A percentile compares a stretch with the other conserved stretches of the same genome.
phyloP scores from a whole-genome alignment of 2,113 vertebrate genomes.

The Malurus elegans region DNA sequence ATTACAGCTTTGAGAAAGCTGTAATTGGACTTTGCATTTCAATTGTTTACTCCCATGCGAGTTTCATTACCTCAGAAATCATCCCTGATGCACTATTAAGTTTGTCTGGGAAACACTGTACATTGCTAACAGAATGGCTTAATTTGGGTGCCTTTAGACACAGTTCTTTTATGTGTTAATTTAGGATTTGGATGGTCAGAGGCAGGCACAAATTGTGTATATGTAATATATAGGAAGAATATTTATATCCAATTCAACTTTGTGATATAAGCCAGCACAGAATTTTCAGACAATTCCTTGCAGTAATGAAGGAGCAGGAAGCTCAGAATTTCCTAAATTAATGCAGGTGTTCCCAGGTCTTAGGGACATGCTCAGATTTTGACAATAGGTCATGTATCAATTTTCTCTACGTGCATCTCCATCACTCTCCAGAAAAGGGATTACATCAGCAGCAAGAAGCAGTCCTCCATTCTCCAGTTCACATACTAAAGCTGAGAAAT shows the following conservation, averaged over 20 bases:
- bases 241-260: not conserved
- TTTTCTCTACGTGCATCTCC: not conserved
- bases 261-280: not conserved
- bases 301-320: not conserved
- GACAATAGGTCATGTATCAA: not conserved
- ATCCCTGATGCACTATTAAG: not conserved
- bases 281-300: not conserved
- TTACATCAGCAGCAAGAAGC: not conserved
- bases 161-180: not conserved
- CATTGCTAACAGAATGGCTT: not conserved
- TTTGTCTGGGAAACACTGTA: not conserved
- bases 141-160: not conserved
- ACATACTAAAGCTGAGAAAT: not conserved
- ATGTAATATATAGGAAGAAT: not conserved
- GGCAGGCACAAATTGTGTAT: not conserved
- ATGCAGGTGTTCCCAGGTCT: not conserved
- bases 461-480: not conserved
- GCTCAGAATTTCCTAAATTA: not conserved
- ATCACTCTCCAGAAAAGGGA: not conserved
- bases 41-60: not conserved
- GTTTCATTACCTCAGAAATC: not conserved
- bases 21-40: not conserved
- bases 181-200: not conserved
- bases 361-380: not conserved
- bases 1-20: not conserved